A percentile compares a stretch with the other conserved stretches of the same genome.
Evolutionary conservation across 2,888 invertebrate species (phyloP).

Genomic region (Eurytoma californica): DNA sequence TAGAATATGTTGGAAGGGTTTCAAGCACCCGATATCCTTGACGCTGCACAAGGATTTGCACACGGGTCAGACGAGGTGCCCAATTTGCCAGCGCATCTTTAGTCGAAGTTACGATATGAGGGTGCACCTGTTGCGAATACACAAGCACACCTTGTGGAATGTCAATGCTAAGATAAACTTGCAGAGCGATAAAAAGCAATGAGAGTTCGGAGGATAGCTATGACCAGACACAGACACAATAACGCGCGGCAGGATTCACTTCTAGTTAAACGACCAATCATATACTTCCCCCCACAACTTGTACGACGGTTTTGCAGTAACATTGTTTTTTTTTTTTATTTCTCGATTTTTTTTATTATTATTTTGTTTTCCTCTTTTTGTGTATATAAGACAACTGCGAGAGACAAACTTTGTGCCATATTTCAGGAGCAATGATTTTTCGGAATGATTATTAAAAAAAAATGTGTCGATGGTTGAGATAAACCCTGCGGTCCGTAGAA

Average conservation of each 20-base stretch:
- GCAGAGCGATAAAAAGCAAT: slow-evolving; percentile 53
- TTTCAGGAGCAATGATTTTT: slow-evolving; percentile 11
- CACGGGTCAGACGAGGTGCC: slow-evolving; percentile 80
- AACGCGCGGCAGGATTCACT: background rate
- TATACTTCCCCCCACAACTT: background rate
- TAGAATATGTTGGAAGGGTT: slow-evolving; percentile 80
- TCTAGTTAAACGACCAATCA: background rate
- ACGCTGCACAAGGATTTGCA: slow-evolving; percentile 81
- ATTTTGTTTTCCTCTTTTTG: slow-evolving; percentile 10
- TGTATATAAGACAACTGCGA: slow-evolving; percentile 32
- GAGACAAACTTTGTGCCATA: slow-evolving; percentile 50
- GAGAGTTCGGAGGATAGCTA: background rate
- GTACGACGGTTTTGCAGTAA: background rate
- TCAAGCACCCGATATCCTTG: slow-evolving; percentile 80
- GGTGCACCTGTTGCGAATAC: slow-evolving; percentile 79
- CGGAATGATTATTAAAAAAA: background rate
- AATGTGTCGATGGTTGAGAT: background rate
- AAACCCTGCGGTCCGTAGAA: background rate
- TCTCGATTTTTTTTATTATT: background rate
- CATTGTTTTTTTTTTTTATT: background rate
- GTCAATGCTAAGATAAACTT: slow-evolving; percentile 62
- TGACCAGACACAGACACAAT: slow-evolving; percentile 6
- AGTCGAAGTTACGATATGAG: slow-evolving; percentile 81
- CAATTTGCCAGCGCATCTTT: slow-evolving; percentile 80
- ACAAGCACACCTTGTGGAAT: slow-evolving; percentile 73